Evolutionary conservation across 2,888 invertebrate species (phyloP).

Genomic region (Cryptocephalus moraei): DNA sequence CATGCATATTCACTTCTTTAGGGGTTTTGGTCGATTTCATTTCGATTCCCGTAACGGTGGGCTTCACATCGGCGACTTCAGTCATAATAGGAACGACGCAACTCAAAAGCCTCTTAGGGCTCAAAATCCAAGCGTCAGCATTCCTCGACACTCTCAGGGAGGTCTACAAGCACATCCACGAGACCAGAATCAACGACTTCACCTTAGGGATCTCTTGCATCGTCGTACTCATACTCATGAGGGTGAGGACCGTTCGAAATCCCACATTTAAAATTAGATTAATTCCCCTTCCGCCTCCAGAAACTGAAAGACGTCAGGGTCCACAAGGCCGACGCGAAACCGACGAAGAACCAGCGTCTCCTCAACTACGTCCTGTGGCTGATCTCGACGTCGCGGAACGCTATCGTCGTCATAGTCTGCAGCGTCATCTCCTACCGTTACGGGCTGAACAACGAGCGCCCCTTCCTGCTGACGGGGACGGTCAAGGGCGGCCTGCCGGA

Average conservation of each 20-base stretch:
- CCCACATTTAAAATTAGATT: background rate
- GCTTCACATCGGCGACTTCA: constrained; percentile 85
- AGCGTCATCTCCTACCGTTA: constrained; percentile 56
- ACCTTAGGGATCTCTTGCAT: constrained; percentile 65
- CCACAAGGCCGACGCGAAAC: constrained; percentile 32
- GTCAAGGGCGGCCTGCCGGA: constrained; percentile 67
- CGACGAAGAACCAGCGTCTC: constrained; percentile 34
- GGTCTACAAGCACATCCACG: constrained; percentile 56
- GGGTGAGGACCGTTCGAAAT: constrained; percentile 47
- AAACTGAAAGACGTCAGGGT: constrained; percentile 63
- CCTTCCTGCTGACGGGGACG: constrained; percentile 65
- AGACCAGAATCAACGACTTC: constrained; percentile 60
- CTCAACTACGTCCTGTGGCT: constrained; percentile 61
- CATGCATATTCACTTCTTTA: constrained; percentile 43
- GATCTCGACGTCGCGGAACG: constrained; percentile 73
- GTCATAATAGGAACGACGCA: constrained; percentile 83
- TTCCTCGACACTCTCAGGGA: constrained; percentile 66
- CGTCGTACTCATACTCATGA: constrained; percentile 56
- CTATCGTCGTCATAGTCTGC: constrained; percentile 66
- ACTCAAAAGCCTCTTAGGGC: constrained; percentile 63
- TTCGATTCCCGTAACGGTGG: constrained; percentile 80
- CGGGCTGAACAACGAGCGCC: constrained; percentile 36
- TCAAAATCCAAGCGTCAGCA: constrained; percentile 61
- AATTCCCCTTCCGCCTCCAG: constrained; percentile 36
- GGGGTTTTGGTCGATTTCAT: constrained; percentile 84